Evolutionary conservation across 1,140 invertebrate genomes (phyloP).

Genomic region (Ceratosolen solmsi): DNA sequence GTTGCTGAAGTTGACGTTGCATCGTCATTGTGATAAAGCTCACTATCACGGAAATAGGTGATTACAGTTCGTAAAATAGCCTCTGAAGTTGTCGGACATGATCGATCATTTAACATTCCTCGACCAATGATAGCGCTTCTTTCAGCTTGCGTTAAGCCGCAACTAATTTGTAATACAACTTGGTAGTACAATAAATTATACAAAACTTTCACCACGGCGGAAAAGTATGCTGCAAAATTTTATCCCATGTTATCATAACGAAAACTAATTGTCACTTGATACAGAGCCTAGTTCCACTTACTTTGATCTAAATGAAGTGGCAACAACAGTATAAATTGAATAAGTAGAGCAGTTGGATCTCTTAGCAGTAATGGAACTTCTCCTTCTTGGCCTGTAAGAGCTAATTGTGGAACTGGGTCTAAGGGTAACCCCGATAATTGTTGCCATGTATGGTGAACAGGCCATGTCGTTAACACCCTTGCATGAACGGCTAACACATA

Average conservation of each 20-base stretch:
- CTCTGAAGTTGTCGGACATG: conserved; percentile 55
- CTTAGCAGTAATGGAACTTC: conserved; percentile 88
- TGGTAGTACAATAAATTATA: conserved; percentile 94
- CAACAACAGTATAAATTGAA: conserved; percentile 89
- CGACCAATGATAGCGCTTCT: conserved; percentile 63
- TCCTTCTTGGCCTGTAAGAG: conserved; percentile 73
- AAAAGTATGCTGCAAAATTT: conserved; percentile 85
- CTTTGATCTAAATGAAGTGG: conserved; percentile 90
- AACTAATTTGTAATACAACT: conserved; percentile 83
- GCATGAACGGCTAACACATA: conserved; percentile 91
- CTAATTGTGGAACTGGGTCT: conserved; percentile 61
- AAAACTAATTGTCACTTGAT: too few relatives aligned
- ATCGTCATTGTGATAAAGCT: conserved; percentile 64
- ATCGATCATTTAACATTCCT: conserved; percentile 54
- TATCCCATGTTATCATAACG: too few relatives aligned
- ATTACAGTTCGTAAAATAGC: conserved; percentile 67
- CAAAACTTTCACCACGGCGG: conserved; percentile 86
- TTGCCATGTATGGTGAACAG: conserved; percentile 79
- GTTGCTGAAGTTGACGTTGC: conserved; percentile 54
- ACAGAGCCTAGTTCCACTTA: conserved; percentile 68
- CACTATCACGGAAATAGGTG: conserved; percentile 64
- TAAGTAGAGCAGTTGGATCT: conserved; percentile 87
- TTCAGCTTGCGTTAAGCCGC: conserved; percentile 76
- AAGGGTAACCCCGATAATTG: conserved; percentile 75
- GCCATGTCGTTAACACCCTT: conserved; percentile 79